phyloP scores from a whole-genome alignment of 2,888 invertebrate genomes.

The Urechis unicinctus region DNA sequence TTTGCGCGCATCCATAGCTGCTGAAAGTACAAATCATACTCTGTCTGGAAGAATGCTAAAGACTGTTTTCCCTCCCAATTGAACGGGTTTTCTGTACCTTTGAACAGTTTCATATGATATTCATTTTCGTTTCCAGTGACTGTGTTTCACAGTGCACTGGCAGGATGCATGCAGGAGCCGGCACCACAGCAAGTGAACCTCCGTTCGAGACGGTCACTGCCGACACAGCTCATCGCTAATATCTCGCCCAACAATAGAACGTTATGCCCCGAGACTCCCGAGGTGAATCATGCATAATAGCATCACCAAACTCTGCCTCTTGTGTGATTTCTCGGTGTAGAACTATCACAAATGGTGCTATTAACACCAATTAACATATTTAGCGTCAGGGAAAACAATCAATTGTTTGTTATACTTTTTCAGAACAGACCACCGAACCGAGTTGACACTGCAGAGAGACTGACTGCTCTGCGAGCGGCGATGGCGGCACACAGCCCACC shows the following conservation, averaged over 20 bases:
- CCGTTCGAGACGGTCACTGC: background rate
- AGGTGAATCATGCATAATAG: background rate
- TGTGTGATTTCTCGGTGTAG: no score
- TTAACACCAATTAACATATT: background rate
- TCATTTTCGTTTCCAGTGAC: no score
- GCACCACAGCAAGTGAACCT: background rate
- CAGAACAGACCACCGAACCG: conserved; percentile 22
- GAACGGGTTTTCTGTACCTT: no score
- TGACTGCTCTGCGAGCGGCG: conserved; percentile 23
- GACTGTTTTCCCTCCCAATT: no score
- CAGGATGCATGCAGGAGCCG: background rate
- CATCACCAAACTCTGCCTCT: background rate
- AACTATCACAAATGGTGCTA: no score
- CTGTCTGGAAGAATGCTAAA: no score
- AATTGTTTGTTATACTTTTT: no score
- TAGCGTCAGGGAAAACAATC: no score
- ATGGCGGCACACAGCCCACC: conserved; percentile 17
- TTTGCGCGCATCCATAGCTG: no score
- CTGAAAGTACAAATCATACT: no score
- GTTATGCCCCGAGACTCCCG: background rate
- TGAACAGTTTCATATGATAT: no score
- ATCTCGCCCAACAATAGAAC: background rate
- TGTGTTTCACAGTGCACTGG: background rate
- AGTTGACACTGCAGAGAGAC: conserved; percentile 27
- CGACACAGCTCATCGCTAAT: background rate